Evolutionary conservation across 1,140 invertebrate genomes (phyloP).

Genomic region (Trichonephila clavipes): DNA sequence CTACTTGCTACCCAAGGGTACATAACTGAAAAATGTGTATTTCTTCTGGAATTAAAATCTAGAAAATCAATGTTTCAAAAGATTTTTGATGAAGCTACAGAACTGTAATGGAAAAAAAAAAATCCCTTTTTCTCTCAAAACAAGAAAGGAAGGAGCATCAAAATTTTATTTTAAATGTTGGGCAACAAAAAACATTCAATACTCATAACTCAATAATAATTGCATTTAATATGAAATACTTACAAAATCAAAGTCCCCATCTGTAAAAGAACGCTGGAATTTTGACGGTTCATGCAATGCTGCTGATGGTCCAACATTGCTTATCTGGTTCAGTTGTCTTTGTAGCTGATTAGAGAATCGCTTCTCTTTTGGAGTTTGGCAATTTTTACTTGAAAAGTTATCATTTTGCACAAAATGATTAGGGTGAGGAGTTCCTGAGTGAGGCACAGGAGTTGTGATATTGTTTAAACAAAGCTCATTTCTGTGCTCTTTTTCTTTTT

Average conservation of each 20-base stretch:
- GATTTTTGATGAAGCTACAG: too few relatives aligned
- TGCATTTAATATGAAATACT: background rate
- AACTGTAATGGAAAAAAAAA: too few relatives aligned
- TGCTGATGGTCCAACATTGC: constrained; percentile 69
- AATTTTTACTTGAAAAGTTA: constrained; percentile 35
- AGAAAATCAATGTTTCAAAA: too few relatives aligned
- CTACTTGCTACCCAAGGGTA: too few relatives aligned
- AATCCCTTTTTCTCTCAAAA: too few relatives aligned
- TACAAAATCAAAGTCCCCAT: constrained; percentile 77
- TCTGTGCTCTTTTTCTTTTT: constrained; percentile 77
- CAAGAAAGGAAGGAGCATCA: too few relatives aligned
- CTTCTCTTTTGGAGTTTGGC: constrained; percentile 51
- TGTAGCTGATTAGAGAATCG: constrained; percentile 75
- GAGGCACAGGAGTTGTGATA: constrained; percentile 10
- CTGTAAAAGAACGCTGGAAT: constrained; percentile 76
- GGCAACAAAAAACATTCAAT: too few relatives aligned
- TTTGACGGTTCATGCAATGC: constrained; percentile 71
- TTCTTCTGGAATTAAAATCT: too few relatives aligned
- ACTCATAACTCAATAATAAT: too few relatives aligned
- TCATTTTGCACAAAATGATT: constrained; percentile 72
- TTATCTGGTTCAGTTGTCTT: constrained; percentile 75
- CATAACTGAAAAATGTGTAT: too few relatives aligned
- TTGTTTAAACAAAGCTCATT: constrained; percentile 71
- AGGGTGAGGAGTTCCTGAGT: constrained; percentile 73
- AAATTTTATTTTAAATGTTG: too few relatives aligned